Evolutionary conservation across 2,113 vertebrate species (phyloP), one percentile per base, ranked within the genome.

Genomic region (Eulemur macaco): DNA sequence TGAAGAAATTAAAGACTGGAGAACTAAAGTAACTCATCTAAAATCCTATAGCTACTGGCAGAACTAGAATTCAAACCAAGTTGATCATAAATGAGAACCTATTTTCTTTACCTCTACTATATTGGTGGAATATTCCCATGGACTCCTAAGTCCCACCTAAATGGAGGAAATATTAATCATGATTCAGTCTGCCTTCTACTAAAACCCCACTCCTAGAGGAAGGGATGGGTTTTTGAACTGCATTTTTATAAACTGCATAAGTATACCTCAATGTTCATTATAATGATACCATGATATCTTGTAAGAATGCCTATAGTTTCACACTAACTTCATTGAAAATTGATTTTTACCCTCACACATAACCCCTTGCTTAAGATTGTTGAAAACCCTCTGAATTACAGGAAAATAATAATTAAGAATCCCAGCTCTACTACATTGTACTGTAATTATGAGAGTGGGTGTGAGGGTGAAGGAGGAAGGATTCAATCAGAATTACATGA

Each of bases 51-150:
- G 63, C 25, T 58, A 96, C 54, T 39, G 11, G 23, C 23, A 93
- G 50, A 95, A 80, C 29, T 18, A 68, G 50, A 91, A 86, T 89
- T 83, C 76, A 91, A 89, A 93, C 21, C 73, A 86, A 82, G 31
- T 8, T 56, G 6, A 95, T 37, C 18, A 23, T 50, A 89, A 94
- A 17, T 29, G 39, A 94, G 52, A 94, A 64, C 13, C 3, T 54
- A 64, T 84, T 96, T 87, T 89, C n/a, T 94, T 89, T 77, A 58
- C 20, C 73, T 73, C 39, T 58, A 50, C 8, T 56, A 20, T 2
- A 27, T 0, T 31, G 34, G 18, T 25, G 1, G 56, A 56, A 69
- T 74, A 63, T 47, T 69, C 21, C 52, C 39, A 85, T 8, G 15
- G 15, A 76, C 18, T 73, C 15, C 76, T 42, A 96, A 60, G 15